Base-by-base conservation (phyloP, 2,888 invertebrate genomes). In the Dione vanillae region DNA sequence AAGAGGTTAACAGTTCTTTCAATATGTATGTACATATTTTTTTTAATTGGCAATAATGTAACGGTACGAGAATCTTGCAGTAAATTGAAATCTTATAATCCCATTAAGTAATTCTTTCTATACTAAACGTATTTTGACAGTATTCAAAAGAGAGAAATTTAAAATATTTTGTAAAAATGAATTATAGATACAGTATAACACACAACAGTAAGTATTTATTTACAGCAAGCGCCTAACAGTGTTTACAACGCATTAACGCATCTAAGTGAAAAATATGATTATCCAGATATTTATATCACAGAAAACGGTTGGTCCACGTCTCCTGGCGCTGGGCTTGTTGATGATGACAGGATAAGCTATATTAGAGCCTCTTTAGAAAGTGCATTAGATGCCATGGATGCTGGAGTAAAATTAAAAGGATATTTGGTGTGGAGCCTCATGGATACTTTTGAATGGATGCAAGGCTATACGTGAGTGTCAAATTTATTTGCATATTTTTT, bases 391-490 rank as follows among this genome's bases (percentile, higher is more conserved):
- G 84, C 88, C 0, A 75, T 94, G 10, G 89, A 92, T 7, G 92
- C 89, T 19, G 93, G 92, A 0, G 87, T 92, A 20, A 84, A 90
- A 40, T 84, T 94, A 0, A 84, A 82, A 65, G 95, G 94, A 0
- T 95, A 95, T 82, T 94, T 94, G 70, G 93, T 93, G 1, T 95
- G 95, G 95, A 94, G 94, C 70, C 83, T 95, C 1, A 88, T 95
- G 87, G 96, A 96, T 77, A 95, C 95, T 79, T 94, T 95, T 76
- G 95, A 95, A 81, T 95, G 95, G 95, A 82, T 85, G 67, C 78
- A 82, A 65, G 95, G 95, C 41, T 95, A 94, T 76, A 84, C 82
- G 91, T 94, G 81, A 92, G 93, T 52, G 35, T 37, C 10, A n/a
- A 49, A 19, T 11, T 27, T 27, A 5, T 27, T 27, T 27, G 27